Evolutionary conservation across 2,797 vertebrate species (phyloP).

Genomic region (Ptychadena robeensis): DNA sequence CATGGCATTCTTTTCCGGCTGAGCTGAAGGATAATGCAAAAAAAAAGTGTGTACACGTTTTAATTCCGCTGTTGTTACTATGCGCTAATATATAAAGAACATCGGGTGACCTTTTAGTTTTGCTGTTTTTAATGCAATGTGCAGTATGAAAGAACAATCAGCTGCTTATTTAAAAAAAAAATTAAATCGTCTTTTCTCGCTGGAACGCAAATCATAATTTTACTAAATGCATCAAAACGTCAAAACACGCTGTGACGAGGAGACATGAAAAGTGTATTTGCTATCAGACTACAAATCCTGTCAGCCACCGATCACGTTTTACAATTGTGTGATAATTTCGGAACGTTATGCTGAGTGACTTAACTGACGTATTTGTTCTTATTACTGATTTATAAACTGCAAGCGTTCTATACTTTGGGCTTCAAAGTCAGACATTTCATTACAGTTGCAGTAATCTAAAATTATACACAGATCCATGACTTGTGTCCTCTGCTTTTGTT

Average conservation of each 20-base stretch:
- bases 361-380: not conserved
- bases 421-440: not conserved
- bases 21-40: not conserved
- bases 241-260: not conserved
- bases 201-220: not conserved
- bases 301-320: not conserved
- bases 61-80: not conserved
- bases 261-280: not conserved
- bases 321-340: not conserved
- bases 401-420: not conserved
- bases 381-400: not conserved
- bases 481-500: too few species aligned
- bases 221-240: not conserved
- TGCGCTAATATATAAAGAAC: not conserved
- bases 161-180: not conserved
- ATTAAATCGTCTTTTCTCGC: not conserved
- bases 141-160: not conserved
- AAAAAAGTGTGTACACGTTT: not conserved
- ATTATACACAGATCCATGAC: not conserved
- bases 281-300: not conserved
- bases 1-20: conserved; percentile 62
- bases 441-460: not conserved
- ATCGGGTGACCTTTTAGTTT: not conserved
- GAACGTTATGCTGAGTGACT: not conserved
- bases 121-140: not conserved